Evolutionary conservation across 92 coral and sea anemone species (phyloP).

Genomic region (Actinernus sp.): DNA sequence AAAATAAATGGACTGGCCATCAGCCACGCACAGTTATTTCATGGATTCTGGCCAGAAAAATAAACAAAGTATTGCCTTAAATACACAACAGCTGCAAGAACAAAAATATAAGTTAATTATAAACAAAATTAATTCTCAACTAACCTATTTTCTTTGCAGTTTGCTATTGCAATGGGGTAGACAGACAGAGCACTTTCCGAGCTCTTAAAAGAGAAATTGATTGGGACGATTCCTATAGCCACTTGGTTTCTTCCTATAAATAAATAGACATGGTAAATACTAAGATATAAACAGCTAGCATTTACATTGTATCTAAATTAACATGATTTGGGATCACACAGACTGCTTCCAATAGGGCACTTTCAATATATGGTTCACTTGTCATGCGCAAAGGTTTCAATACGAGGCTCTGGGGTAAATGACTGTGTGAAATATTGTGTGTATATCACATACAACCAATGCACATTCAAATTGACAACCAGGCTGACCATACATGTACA

Average conservation of each 20-base stretch:
- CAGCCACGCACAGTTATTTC: background rate
- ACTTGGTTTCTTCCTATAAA: constrained; percentile 43
- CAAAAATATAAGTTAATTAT: too few species aligned
- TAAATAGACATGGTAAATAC: background rate
- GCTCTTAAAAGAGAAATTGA: constrained; percentile 38
- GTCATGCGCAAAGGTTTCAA: too few species aligned
- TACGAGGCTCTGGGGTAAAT: too few species aligned
- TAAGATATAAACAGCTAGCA: background rate
- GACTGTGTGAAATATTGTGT: background rate
- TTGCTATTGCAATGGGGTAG: constrained; percentile 63
- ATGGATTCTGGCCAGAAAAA: background rate
- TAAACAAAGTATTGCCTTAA: too few species aligned
- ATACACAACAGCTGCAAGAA: background rate
- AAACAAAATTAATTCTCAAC: too few species aligned
- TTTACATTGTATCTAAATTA: too few species aligned
- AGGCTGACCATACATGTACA: constrained; percentile 8
- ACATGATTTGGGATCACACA: too few species aligned
- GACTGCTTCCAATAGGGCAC: too few species aligned
- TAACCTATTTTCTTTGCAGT: too few species aligned
- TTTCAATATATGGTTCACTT: too few species aligned
- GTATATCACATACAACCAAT: background rate
- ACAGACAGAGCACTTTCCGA: constrained; percentile 63
- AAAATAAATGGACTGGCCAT: too few species aligned
- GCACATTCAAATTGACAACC: background rate
- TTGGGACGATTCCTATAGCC: constrained; percentile 57